These are phyloP conservation scores for Nemapogon koenigi DNA, from an alignment of 2,888 invertebrate genomes.

Conservation along the genomic window DNA sequence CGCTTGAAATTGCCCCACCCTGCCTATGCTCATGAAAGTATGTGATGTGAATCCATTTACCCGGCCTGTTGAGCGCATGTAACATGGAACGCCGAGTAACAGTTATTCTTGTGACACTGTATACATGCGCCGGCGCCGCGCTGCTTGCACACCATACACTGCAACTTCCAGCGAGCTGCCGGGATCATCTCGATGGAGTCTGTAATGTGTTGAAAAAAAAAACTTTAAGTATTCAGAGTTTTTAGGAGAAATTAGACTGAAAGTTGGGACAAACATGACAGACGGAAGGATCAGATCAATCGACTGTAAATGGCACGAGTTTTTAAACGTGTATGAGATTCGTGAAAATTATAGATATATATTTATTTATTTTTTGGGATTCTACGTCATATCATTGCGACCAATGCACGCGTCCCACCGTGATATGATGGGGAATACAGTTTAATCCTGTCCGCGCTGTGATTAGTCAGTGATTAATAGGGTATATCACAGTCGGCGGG, in stretches of 20 bases:
- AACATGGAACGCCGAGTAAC: slow-evolving; percentile 98
- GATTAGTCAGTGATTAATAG: too few species aligned
- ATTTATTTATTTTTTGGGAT: too few species aligned
- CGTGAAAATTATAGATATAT: not conserved
- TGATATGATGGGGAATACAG: too few species aligned
- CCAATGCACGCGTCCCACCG: too few species aligned
- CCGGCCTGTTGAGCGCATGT: slow-evolving; percentile 97
- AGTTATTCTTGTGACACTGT: slow-evolving; percentile 95
- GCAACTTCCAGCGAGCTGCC: slow-evolving; percentile 93
- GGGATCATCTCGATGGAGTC: slow-evolving; percentile 97
- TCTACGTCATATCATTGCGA: too few species aligned
- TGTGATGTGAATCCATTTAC: slow-evolving; percentile 24
- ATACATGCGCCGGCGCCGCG: slow-evolving; percentile 95
- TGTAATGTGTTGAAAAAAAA: slow-evolving; percentile 19
- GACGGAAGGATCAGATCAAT: not conserved
- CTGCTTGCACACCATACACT: slow-evolving; percentile 96
- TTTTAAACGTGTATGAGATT: not conserved
- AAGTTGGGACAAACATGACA: not conserved
- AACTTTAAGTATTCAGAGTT: not conserved
- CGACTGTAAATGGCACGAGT: not conserved
- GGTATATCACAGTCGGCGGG: too few species aligned
- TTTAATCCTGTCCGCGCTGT: too few species aligned
- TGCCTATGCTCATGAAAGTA: too few species aligned
- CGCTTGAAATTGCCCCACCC: too few species aligned
- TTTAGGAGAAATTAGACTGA: too few species aligned